Evolutionary conservation across 2,888 invertebrate species (phyloP).

Genomic region (Sphecodes monilicornis): DNA sequence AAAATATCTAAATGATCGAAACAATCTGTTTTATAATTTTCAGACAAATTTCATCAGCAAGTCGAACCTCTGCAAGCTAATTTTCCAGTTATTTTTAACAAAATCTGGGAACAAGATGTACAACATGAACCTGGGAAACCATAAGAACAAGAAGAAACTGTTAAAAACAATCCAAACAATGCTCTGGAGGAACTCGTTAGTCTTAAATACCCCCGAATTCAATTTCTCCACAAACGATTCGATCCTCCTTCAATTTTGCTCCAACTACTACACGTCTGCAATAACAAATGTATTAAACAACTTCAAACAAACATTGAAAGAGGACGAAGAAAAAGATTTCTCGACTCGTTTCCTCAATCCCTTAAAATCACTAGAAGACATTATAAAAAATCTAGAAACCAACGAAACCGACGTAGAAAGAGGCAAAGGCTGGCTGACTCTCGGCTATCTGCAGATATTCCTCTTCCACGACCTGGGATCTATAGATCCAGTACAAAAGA

Average conservation of each 20-base stretch:
- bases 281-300: slow-evolving; percentile 54
- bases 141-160: slow-evolving; percentile 39
- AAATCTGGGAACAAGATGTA: slow-evolving; percentile 47
- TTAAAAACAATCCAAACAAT: slow-evolving; percentile 16
- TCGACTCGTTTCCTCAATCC: slow-evolving; percentile 31
- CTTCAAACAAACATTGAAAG: not conserved
- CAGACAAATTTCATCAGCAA: slow-evolving; percentile 56
- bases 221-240: slow-evolving; percentile 33
- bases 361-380: slow-evolving; percentile 50
- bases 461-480: slow-evolving; percentile 77
- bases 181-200: slow-evolving; percentile 42
- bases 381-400: slow-evolving; percentile 28
- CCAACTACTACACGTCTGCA: slow-evolving; percentile 64
- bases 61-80: slow-evolving; percentile 70
- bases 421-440: slow-evolving; percentile 77
- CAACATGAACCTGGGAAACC: slow-evolving; percentile 35
- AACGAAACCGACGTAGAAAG: slow-evolving; percentile 56
- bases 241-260: slow-evolving; percentile 7
- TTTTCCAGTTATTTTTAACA: slow-evolving; percentile 72
- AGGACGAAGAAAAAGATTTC: not conserved
- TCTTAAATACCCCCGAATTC: slow-evolving; percentile 33
- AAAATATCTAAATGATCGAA: no score
- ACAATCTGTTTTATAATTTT: slow-evolving; percentile 28
- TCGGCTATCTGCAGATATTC: slow-evolving; percentile 79
- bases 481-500: slow-evolving; percentile 94